Base-by-base conservation (phyloP, 2,113 vertebrate genomes). In the Rhea americana region DNA sequence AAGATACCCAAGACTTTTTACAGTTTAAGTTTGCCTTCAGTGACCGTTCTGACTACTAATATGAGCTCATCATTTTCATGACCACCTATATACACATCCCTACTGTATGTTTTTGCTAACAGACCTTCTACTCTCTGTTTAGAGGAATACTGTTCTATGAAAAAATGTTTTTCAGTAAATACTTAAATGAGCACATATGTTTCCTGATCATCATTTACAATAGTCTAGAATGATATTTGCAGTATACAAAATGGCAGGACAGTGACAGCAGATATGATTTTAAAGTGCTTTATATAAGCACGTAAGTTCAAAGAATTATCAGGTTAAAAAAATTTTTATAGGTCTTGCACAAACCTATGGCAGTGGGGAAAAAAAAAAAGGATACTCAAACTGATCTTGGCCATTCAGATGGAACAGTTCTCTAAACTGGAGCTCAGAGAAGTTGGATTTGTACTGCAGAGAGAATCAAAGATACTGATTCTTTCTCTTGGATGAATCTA, bases 91-190 rank as follows among this genome's bases (percentile, higher is more conserved):
- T 9, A 26, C 53, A 47, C 8, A 37, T 3, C 32, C 20, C 11
- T n/a, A 28, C 25, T 56, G 2, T 13, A 51, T 20, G 12, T n/a
- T 73, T 72, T 72, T 48, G 53, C 26, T 51, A n/a, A 8, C 11
- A 5, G 12, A 51, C 62, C 88, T 62, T 55, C 30, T 70, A 15
- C 11, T 35, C 16, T 24, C 73, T 56, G 8, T 65, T 79, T 20
- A 76, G 32, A 85, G 87, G 4, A 66, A 18, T 5, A 56, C 3
- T 55, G 19, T 25, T 62, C 2, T 24, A 63, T 4, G 41, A 32
- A 68, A 19, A 0, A 39, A 0, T 11, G 4, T 30, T 43, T 41
- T 55, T 32, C 5, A 24, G 15, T 16, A 80, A 73, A 8, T n/a
- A 66, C 8, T 81, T 62, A 74, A 24, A 62, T 32, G 11, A 4